These are phyloP conservation scores for Epinephelus awoara DNA, from an alignment of 2,797 vertebrate species.

Conservation along the genomic window DNA sequence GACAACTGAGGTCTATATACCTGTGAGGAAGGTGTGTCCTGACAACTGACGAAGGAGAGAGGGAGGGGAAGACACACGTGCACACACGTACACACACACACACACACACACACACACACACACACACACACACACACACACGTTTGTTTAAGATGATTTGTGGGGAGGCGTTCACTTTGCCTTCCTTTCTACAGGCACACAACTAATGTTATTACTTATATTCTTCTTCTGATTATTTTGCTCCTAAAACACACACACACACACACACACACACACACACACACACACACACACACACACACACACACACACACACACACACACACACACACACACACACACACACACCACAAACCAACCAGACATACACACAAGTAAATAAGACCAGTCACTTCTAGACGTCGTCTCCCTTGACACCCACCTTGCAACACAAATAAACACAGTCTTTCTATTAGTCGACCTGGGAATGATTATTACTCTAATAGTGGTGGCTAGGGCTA, in stretches of 20 bases:
- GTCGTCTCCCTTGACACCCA: slow-evolving; percentile 12
- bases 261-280: not conserved
- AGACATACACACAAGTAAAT: not conserved
- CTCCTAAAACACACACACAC: not conserved
- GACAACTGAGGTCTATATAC: slow-evolving; percentile 53
- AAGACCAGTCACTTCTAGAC: not conserved
- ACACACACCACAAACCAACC: not conserved
- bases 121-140: not conserved
- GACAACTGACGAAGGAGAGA: slow-evolving; percentile 19
- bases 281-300: not conserved
- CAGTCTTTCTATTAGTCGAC: not conserved
- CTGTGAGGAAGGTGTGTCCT: slow-evolving; percentile 69
- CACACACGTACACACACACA: not conserved
- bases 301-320: not conserved
- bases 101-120: slow-evolving; percentile 1
- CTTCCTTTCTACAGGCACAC: not conserved
- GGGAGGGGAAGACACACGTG: slow-evolving; percentile 7
- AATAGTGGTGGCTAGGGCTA: not conserved
- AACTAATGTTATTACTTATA: too few relatives aligned
- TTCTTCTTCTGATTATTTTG: not conserved
- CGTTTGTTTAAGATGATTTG: too few relatives aligned
- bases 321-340: not conserved
- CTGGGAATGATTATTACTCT: not conserved
- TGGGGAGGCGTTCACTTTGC: too few relatives aligned
- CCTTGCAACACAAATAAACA: slow-evolving; percentile 18